Evolutionary conservation across 2,888 invertebrate genomes (phyloP).

Genomic region (Drosophila leonis): DNA sequence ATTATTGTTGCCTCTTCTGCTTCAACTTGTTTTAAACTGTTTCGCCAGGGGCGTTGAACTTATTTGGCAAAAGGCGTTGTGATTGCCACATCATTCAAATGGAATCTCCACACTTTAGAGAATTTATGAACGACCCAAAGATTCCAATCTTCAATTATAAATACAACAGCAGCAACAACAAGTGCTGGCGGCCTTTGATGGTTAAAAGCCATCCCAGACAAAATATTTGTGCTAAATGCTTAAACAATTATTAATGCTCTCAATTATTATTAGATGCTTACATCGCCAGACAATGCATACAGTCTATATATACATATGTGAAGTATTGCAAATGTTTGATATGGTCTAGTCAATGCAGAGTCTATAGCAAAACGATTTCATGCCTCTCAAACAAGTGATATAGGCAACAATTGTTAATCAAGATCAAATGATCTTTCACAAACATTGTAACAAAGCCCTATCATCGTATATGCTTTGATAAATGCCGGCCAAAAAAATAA

Average conservation of each 20-base stretch:
- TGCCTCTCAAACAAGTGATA: slow-evolving; percentile 58
- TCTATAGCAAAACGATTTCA: slow-evolving; percentile 67
- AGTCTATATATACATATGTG: slow-evolving; percentile 43
- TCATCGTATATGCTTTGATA: slow-evolving; percentile 42
- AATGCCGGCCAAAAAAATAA: slow-evolving; percentile 37
- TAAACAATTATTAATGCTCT: slow-evolving; percentile 60
- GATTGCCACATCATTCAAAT: slow-evolving; percentile 53
- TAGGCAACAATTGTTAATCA: slow-evolving; percentile 74
- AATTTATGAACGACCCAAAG: slow-evolving; percentile 60
- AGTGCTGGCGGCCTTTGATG: slow-evolving; percentile 33
- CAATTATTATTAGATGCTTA: slow-evolving; percentile 43
- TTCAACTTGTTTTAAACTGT: slow-evolving; percentile 19
- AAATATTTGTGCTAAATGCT: slow-evolving; percentile 61
- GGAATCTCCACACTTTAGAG: slow-evolving; percentile 56
- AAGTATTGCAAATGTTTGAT: slow-evolving; percentile 57
- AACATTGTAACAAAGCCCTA: slow-evolving; percentile 32
- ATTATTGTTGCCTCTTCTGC: neutral
- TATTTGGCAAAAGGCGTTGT: slow-evolving; percentile 66
- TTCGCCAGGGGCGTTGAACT: slow-evolving; percentile 61
- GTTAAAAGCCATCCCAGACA: slow-evolving; percentile 22
- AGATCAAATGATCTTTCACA: slow-evolving; percentile 51
- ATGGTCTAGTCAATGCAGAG: slow-evolving; percentile 11
- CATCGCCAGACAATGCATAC: slow-evolving; percentile 45
- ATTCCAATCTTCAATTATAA: slow-evolving; percentile 72
- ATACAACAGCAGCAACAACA: slow-evolving; percentile 34